A percentile compares a stretch with the other conserved stretches of the same genome.
Evolutionary conservation across 2,888 invertebrate genomes (phyloP).

Genomic region (Agrilus cyanescens): DNA sequence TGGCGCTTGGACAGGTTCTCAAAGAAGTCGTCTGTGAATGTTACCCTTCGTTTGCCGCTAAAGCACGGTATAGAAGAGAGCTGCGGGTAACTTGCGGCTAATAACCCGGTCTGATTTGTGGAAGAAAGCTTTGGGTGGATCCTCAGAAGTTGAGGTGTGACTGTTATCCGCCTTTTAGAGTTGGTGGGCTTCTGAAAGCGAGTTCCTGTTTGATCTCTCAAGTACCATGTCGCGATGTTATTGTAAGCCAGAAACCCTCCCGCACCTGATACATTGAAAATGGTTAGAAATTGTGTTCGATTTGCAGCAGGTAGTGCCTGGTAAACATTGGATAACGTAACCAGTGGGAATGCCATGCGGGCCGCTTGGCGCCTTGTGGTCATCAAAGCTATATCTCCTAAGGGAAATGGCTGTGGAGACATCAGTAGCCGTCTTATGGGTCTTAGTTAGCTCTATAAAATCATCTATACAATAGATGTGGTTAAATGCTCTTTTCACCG

Average conservation of each 20-base stretch:
- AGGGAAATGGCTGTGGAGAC: neutral
- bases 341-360: constrained; percentile 9
- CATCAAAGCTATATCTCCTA: constrained; percentile 10
- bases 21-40: too few species aligned
- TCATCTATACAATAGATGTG: constrained; percentile 16
- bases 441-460: constrained; percentile 8
- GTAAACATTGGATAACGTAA: neutral
- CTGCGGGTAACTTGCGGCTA: neutral
- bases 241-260: constrained; percentile 6
- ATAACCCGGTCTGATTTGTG: constrained; percentile 2
- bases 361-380: constrained; percentile 8
- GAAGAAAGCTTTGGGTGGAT: constrained; percentile 5
- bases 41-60: too few species aligned
- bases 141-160: too few species aligned
- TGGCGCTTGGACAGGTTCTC: too few species aligned
- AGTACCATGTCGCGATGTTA: constrained; percentile 2
- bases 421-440: constrained; percentile 6
- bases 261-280: constrained; percentile 4
- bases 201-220: constrained; percentile 4
- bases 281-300: neutral
- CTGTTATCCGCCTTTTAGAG: neutral
- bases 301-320: neutral
- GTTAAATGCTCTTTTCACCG: constrained; percentile 14
- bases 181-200: constrained; percentile 5
- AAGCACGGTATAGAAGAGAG: too few species aligned